Conservation (phyloP, 2,888 invertebrate genomes). For the Melinaea menophilus region DNA sequence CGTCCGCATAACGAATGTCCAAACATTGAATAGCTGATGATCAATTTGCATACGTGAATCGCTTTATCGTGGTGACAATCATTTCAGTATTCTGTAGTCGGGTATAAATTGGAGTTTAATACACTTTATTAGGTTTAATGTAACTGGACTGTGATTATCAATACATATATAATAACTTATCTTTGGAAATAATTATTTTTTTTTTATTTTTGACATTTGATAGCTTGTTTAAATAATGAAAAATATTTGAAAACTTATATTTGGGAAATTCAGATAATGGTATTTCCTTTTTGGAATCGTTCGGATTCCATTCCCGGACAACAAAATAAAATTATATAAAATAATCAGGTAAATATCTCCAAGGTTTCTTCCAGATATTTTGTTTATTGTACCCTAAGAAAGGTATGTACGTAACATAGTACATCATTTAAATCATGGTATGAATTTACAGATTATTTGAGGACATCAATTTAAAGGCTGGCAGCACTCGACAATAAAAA, state of each 20-base stretch:
- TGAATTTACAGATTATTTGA: too few species aligned
- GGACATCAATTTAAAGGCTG: too few species aligned
- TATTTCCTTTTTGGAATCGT: too few species aligned
- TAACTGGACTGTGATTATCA: not conserved
- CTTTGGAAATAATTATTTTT: not conserved
- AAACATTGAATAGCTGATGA: constrained; percentile 77
- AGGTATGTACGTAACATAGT: too few species aligned
- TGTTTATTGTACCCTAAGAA: too few species aligned
- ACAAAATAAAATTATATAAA: too few species aligned
- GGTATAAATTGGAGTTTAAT: constrained; percentile 1
- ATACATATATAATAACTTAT: not conserved
- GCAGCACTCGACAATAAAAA: too few species aligned
- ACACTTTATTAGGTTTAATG: constrained; percentile 1
- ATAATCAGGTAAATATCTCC: too few species aligned
- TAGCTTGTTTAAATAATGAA: not conserved
- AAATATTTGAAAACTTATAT: not conserved
- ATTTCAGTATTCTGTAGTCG: constrained; percentile 11
- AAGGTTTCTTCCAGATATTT: too few species aligned
- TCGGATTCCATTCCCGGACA: too few species aligned
- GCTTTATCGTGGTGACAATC: constrained; percentile 44
- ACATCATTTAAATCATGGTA: too few species aligned
- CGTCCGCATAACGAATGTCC: constrained; percentile 74
- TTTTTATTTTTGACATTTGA: not conserved
- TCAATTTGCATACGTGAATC: constrained; percentile 75
- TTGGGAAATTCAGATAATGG: not conserved